phyloP scores from a whole-genome alignment of 1,140 invertebrate genomes.

The Pogonomyrmex californicus region DNA sequence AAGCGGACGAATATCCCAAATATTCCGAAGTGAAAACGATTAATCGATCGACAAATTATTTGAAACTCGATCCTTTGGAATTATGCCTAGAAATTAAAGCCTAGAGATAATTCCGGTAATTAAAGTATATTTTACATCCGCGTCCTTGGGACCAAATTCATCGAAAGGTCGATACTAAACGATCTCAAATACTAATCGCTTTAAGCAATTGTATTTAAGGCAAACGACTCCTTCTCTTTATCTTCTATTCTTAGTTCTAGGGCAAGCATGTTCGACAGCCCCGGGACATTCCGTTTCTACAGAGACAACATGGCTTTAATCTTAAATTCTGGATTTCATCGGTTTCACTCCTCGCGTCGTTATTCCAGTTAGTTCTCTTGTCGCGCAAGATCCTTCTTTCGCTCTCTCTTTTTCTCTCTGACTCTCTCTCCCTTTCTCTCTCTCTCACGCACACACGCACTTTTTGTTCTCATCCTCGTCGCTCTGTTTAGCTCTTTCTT shows the following conservation, averaged over 20 bases:
- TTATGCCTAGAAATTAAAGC: background rate
- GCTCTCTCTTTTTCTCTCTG: background rate
- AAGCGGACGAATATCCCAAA: background rate
- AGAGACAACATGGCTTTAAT: slow-evolving; percentile 22
- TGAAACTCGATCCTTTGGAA: background rate
- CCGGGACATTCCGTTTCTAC: slow-evolving; percentile 30
- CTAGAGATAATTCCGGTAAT: background rate
- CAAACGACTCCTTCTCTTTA: background rate
- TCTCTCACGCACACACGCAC: slow-evolving; percentile 20
- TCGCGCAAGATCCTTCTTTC: slow-evolving; percentile 54
- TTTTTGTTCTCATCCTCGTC: slow-evolving; percentile 19
- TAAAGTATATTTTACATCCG: background rate
- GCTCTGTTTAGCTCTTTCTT: slow-evolving; percentile 24
- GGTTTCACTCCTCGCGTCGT: background rate
- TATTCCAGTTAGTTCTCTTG: slow-evolving; percentile 22
- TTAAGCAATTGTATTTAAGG: background rate
- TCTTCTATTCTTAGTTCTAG: background rate
- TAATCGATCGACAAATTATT: background rate
- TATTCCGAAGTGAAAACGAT: background rate
- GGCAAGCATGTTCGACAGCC: background rate
- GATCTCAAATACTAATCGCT: background rate
- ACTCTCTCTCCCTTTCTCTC: slow-evolving; percentile 27
- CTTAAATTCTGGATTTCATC: slow-evolving; percentile 35
- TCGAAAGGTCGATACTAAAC: background rate
- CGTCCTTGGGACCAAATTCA: background rate